Evolutionary conservation across 2,113 vertebrate genomes (phyloP), one percentile per base, ranked within the genome.

Genomic region (Numida meleagris): DNA sequence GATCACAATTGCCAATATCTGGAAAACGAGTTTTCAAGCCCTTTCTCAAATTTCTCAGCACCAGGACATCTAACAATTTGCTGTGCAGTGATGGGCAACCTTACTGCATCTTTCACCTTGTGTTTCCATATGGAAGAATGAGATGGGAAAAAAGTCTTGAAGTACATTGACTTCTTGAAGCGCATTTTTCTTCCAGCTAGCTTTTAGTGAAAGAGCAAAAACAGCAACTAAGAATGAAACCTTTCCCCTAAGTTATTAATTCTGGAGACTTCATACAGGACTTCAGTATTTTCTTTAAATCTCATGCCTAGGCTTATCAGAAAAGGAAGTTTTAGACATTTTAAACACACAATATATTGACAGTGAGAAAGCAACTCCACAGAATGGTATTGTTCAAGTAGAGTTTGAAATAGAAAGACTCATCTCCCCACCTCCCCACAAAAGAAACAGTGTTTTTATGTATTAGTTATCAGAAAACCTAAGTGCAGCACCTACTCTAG

Each of bases 141-240:
- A 71, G 71, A 79, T 29, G 3, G 11, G 11, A 36, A 77, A 77
- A 73, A 50, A 61, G 27, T 20, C 14, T 45, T 62, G 6, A 63
- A 82, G 15, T 67, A 76, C 12, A 6, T 42, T 1, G 4, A 17
- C n/a, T n/a, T n/a, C n/a, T n/a, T n/a, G 71, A 66, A 1, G 0
- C n/a, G 10, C 21, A 46, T 34, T 75, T 88, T 24, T 63, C 74
- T 33, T 27, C 82, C 43, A 72, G 29, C 36, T 29, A 61, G 14
- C 42, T 76, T 57, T 42, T 38, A 77, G 12, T 53, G 17, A 81
- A 82, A 84, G 57, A 53, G 18, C 11, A 18, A 15, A 61, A 4
- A 29, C 14, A 63, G 12, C 34, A 51, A 43, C 18, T 71, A 73
- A 29, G 74, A 57, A 40, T 4, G 15, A 78, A 73, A 48, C 42